A percentile compares a stretch with the other conserved stretches of the same genome.
Conservation (phyloP, 1,140 invertebrate species). For the Lamellibrachia luymesi region DNA sequence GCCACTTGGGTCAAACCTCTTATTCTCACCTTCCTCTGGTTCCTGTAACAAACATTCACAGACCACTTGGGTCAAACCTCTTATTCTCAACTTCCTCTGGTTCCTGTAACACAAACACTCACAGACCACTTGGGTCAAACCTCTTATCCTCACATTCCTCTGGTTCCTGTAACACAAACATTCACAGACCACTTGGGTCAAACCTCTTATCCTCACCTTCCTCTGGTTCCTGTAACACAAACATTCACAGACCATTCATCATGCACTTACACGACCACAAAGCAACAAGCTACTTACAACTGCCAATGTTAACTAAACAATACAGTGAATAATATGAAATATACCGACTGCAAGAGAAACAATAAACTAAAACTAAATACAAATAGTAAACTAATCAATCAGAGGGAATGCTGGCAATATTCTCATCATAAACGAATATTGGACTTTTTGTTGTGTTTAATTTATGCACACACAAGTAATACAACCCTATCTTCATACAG, state of each 20-base stretch:
- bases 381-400: no score
- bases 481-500: neutral
- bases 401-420: no score
- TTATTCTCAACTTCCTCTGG: slow-evolving; percentile 46
- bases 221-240: neutral
- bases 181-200: slow-evolving; percentile 64
- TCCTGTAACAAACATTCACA: neutral
- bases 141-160: no score
- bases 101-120: neutral
- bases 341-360: no score
- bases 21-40: slow-evolving; percentile 37
- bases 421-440: no score
- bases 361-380: no score
- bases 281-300: neutral
- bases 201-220: slow-evolving; percentile 66
- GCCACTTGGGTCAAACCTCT: slow-evolving; percentile 84
- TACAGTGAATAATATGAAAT: no score
- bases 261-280: neutral
- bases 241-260: neutral
- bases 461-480: neutral
- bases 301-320: no score
- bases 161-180: neutral
- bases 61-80: slow-evolving; percentile 75
- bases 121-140: no score
- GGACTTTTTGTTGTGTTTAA: neutral